A percentile compares a stretch with the other conserved stretches of the same genome.
These are phyloP conservation scores for Myotis planiceps DNA, from an alignment of 2,797 vertebrate species.

Conservation along the genomic window DNA sequence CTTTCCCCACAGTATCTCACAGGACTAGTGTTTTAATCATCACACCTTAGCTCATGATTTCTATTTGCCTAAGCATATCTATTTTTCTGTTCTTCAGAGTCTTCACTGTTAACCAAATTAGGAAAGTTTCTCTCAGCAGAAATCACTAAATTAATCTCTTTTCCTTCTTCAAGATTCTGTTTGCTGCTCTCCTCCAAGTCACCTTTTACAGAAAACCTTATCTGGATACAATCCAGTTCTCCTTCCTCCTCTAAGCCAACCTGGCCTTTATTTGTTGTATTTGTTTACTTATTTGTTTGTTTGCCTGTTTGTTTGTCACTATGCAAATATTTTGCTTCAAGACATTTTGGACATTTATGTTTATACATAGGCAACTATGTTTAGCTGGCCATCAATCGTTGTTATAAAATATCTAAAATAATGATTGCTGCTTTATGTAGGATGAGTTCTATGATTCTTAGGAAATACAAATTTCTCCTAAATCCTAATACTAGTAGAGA, in stretches of 20 bases:
- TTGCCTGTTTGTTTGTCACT: background rate
- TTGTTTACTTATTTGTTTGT: background rate
- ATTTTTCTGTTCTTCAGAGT: background rate
- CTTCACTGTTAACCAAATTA: background rate
- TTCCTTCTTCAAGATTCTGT: background rate
- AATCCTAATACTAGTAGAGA: conserved; percentile 14
- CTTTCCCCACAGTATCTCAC: background rate
- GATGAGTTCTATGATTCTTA: background rate
- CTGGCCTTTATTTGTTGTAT: background rate
- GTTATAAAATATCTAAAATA: conserved; percentile 8
- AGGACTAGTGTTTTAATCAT: conserved; percentile 23
- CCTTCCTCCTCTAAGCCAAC: background rate
- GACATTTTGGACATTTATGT: background rate
- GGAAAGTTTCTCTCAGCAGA: conserved; percentile 6
- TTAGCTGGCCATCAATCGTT: background rate
- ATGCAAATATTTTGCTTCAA: background rate
- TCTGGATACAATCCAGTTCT: background rate
- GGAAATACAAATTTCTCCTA: background rate
- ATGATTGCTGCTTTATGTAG: background rate
- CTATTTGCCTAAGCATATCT: background rate
- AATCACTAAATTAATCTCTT: conserved; percentile 18
- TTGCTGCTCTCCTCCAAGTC: background rate
- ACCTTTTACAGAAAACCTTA: background rate
- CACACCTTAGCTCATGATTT: background rate
- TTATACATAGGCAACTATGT: background rate